These are phyloP conservation scores for Drosophila pseudotakahashii DNA, from an alignment of 2,888 invertebrate species.

Conservation along the genomic window DNA sequence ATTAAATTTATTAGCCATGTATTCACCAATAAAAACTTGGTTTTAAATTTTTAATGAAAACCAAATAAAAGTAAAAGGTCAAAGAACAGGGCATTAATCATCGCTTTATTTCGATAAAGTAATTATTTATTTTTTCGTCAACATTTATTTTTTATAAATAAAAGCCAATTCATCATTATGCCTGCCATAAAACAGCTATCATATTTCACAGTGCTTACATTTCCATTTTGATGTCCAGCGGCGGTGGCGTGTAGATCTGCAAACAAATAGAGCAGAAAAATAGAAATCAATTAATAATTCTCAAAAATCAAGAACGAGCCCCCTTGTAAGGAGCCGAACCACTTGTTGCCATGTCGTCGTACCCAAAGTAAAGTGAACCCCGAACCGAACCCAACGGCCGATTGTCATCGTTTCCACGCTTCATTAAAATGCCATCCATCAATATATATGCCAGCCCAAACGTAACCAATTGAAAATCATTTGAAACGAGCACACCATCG, in stretches of 20 bases:
- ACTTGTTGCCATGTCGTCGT: conserved; percentile 44
- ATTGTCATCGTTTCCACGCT: conserved; percentile 61
- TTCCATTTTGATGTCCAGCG: conserved; percentile 71
- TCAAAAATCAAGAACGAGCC: conserved; percentile 33
- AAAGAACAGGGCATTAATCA: not conserved
- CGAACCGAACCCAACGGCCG: conserved; percentile 22
- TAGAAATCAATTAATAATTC: conserved; percentile 24
- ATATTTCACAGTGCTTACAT: conserved; percentile 63
- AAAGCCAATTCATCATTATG: conserved; percentile 3
- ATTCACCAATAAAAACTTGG: not conserved
- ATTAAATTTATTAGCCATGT: not conserved
- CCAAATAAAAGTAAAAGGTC: not conserved
- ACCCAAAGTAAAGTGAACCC: conserved; percentile 19
- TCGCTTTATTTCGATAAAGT: not conserved
- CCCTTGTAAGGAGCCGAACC: conserved; percentile 8
- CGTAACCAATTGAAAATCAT: conserved; percentile 54
- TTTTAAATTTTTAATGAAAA: not conserved
- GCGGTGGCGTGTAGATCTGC: conserved; percentile 50
- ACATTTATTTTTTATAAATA: not conserved
- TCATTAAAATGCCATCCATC: conserved; percentile 65
- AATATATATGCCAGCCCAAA: conserved; percentile 32
- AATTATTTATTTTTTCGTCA: not conserved
- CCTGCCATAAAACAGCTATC: not conserved
- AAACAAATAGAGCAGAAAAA: conserved; percentile 42
- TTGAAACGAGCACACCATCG: conserved; percentile 33